Conservation (phyloP, 2,888 invertebrate species). For the Drosophila quinaria region DNA sequence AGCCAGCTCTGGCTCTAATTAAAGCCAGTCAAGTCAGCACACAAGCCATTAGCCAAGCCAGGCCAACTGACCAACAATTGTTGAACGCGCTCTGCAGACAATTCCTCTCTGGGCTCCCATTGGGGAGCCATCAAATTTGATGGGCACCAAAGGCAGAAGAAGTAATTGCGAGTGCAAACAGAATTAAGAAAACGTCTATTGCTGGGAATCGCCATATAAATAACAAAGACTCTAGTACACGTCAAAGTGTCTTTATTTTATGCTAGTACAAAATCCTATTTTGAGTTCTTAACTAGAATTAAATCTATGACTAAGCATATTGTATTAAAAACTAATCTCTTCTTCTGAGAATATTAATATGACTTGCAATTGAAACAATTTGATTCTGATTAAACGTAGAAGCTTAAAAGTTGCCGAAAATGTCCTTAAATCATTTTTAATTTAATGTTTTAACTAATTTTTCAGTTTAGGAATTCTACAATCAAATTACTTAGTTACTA, state of each 20-base stretch:
- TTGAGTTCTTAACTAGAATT: neutral
- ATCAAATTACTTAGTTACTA: no score
- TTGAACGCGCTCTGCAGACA: constrained; percentile 11
- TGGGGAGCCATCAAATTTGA: constrained; percentile 56
- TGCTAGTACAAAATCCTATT: constrained; percentile 16
- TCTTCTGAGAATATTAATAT: neutral
- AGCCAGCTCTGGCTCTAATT: constrained; percentile 45
- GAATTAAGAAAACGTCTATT: constrained; percentile 54
- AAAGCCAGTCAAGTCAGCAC: constrained; percentile 33
- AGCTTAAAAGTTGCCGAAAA: neutral
- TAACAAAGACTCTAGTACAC: neutral
- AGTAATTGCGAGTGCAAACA: constrained; percentile 58
- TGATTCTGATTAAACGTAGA: neutral
- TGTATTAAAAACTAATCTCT: neutral
- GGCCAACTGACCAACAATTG: constrained; percentile 37
- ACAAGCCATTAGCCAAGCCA: neutral
- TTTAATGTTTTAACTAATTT: no score
- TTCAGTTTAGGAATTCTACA: no score
- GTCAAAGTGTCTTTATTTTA: constrained; percentile 24
- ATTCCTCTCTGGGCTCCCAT: constrained; percentile 31
- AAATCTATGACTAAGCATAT: neutral
- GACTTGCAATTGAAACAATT: neutral
- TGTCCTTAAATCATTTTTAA: no score
- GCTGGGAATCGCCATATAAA: constrained; percentile 27
- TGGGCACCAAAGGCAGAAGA: constrained; percentile 40